Evolutionary conservation across 2,113 vertebrate genomes (phyloP), one percentile per base, ranked within the genome.

Genomic region (Myxocyprinus asiaticus): DNA sequence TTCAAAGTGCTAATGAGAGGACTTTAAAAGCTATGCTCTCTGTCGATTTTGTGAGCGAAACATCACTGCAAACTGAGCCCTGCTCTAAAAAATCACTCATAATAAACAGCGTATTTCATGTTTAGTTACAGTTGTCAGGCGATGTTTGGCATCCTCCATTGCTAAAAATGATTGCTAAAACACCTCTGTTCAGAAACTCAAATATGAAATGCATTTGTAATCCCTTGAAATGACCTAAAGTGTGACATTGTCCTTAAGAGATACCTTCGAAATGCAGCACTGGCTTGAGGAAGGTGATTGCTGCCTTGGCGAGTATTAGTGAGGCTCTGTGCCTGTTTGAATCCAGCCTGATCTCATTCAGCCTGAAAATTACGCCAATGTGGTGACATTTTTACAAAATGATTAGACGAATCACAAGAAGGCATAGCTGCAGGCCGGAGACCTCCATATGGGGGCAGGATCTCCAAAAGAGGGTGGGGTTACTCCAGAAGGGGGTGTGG

Each of bases 1-100:
- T 82, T 87, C 85, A 89, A 91, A 88, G 88, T 93, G 89, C 88
- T 91, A 82, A 84, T 56, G 71, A 84, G 84, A 85, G 77, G 72
- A 84, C 83, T 58, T 78, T 77, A 67, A 82, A 80, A 80, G 69
- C 66, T 80, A 77, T 67, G 79, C 61, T 58, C 68, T 33, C 66
- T 56, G 48, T 50, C 55, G 51, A 45, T 67, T 33, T 59, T 76
- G 45, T 71, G 69, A 80, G 56, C 9, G 53, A 87, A 82, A 84
- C 17, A 63, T 82, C 80, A 89, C 87, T 84, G 86, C 82, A 91
- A 88, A 77, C 67, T 12, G 68, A 33, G 22, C 22, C 22, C 22
- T 33, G 22, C 22, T 33, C 78, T 81, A 67, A 77, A 78, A 76
- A 33, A 1, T 1, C 22, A 33, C 22, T 33, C 22, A 3, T 33